Evolutionary conservation across 2,888 invertebrate genomes (phyloP), one percentile per base, ranked within the genome.

Genomic region (Idaea dimidiata): DNA sequence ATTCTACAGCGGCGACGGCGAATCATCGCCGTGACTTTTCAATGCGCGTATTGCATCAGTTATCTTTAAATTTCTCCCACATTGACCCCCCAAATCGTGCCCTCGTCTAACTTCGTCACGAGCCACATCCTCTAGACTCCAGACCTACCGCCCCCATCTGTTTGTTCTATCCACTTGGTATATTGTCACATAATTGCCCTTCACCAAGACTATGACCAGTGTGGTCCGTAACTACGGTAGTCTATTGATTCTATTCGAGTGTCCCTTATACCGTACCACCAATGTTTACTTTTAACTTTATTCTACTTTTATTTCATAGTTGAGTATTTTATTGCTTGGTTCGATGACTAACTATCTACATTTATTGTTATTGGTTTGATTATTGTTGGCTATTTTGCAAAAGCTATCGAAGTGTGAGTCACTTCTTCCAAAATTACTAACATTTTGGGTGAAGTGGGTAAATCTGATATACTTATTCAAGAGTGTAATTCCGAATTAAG

Each of bases 181-280:
- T 79, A 82, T 84, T 84, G 87, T 87, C 88, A 87, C 87, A 84
- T 84, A 83, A 86, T 88, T 86, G 81, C 83, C 81, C 76, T 54
- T 57, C 53, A 24, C 24, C 54, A 54, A 54, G 54, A 18, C 60
- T 54, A 54, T 59, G 54, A 18, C 60, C 76, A 73, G 83, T 84
- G 84, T 82, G 83, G 82, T 81, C 83, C 75, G 79, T 77, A 78
- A 79, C 73, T 69, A 72, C 73, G 74, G 80, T 73, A 79, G 78
- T 74, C 61, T 66, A 71, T 71, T 71, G 71, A 72, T 67, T 72
- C 74, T 70, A 70, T 69, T 71, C 72, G 60, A 57, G 62, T 60
- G 60, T 54, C 66, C 61, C 54, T 18, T 43, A 33, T 58, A 58
- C 17, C 18, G 17, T 56, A 14, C 17, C 18, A 56, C 17, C 43